Percentiles rank a stretch among this genome's conserved stretches.
Conservation (phyloP, 2,113 vertebrate genomes). For the Tyrannus savana region DNA sequence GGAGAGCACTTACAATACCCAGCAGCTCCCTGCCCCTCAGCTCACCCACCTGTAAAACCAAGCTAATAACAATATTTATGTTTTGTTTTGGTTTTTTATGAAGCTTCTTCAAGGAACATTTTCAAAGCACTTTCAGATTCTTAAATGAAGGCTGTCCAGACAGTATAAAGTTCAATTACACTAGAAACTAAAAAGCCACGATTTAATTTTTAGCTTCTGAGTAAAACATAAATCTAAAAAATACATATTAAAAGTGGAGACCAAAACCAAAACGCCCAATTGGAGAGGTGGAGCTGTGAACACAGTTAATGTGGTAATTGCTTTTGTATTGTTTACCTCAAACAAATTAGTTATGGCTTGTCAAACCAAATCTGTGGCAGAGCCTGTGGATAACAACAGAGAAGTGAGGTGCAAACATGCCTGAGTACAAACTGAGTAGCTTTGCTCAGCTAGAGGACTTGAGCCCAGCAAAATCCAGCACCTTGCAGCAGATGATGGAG, state of each 20-base stretch:
- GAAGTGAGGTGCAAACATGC: background rate
- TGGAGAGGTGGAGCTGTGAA: background rate
- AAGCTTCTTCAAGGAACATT: background rate
- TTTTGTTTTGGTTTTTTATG: no score
- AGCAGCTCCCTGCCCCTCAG: background rate
- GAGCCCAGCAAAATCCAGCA: background rate
- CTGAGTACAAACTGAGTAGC: background rate
- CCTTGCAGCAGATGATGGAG: background rate
- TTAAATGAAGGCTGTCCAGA: background rate
- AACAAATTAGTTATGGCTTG: slow-evolving; percentile 43
- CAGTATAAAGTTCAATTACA: slow-evolving; percentile 26
- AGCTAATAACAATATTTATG: background rate
- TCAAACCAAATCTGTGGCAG: background rate
- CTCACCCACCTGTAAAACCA: background rate
- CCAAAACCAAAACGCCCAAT: background rate
- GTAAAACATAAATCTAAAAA: slow-evolving; percentile 2
- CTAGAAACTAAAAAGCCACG: background rate
- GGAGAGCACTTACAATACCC: background rate
- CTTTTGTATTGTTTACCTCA: slow-evolving; percentile 2
- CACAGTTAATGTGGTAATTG: background rate
- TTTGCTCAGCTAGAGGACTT: background rate
- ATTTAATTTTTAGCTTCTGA: background rate
- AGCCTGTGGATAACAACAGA: background rate
- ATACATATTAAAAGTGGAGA: background rate
- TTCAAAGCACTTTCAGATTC: background rate